Base-by-base conservation (phyloP, 30 jellyfish, hydroid and myxozoan genomes). In the Hydra vulgaris region DNA sequence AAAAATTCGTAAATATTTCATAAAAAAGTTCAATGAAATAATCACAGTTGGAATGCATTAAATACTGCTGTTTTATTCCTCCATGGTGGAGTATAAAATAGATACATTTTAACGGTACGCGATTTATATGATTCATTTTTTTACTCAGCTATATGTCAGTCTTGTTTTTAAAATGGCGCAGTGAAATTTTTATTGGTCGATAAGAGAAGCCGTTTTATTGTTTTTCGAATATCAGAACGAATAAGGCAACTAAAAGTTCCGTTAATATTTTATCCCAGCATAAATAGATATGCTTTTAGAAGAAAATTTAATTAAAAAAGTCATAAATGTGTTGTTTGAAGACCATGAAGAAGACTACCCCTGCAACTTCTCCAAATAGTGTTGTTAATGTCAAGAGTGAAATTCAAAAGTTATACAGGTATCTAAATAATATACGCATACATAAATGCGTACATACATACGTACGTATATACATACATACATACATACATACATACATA, bases 161-260 rank as follows among this genome's bases (percentile, higher is more conserved):
- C 83, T 75, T 75, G 83, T 75, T 75, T 70, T 70, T 75, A 26
- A 75, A 15, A 75, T 75, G 83, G 83, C 83, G 83, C 56, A 25
- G 24, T 75, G 56, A 75, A 75, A 75, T 75, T 24, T 75, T 23
- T 75, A 25, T 53, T 22, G 71, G 56, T 54, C 19, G 52, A 25
- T 54, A 75, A 75, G 53, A 75, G 83, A 75, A 73, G 81, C 53
- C 81, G 53, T 21, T 26, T 26, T 73, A 73, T 73, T 73, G 23
- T 22, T 70, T 25, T 54, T 75, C 70, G 66, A 75, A 25, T 75
- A 67, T 18, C 25, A 75, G 66, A 75, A 75, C 83, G 69, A 21
- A 15, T 21, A 75, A 20, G 56, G 74, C 21, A 5, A 40, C 83
- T 40, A 40, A 5, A 40, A 40, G 61, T 40, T 40, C 61, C 61